Base-by-base conservation (phyloP, 2,113 vertebrate genomes). In the Anas platyrhynchos region DNA sequence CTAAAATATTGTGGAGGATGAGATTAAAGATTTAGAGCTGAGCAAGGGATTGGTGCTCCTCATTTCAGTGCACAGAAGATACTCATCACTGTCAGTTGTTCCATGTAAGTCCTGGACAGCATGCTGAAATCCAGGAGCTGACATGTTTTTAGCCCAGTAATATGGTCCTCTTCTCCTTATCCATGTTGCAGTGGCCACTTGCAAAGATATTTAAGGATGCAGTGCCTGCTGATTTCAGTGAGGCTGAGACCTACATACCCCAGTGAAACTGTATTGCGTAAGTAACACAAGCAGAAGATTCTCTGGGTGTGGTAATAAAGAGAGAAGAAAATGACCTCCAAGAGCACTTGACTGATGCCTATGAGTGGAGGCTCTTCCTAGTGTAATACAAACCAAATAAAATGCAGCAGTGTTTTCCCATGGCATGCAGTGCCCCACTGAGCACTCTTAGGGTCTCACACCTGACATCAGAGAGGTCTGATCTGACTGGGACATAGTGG, bases 391-490 rank as follows among this genome's bases (percentile, higher is more conserved):
- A 74, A 43, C 52, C 41, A 43, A 50, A 48, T 48, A 76, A 77
- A 74, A 59, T 8, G 18, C 27, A 62, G 66, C 32, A 7, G 29
- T 2, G 32, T 13, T 34, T 29, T 8, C 36, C 69, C 12, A 2
- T 0, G 22, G 59, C 32, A 34, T 0, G 2, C 52, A 52, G 4
- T 10, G 56, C 83, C 54, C 85, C 5, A 1, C 4, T 43, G 43
- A 67, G 36, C 12, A 2, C 3, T 3, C 22, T 16, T 16, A 23
- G 21, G 58, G n/a, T n/a, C 50, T 79, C 97, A 69, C 97, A 99
- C 99, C 99, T 98, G 96, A 99, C 96, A 4, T 99, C 97, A 32
- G 99, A 99, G 56, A 99, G 98, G 83, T 99, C 99, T 95, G 99
- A 98, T 72, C 54, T 98, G 50, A 99, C 98, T 0, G 99, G 99